Evolutionary conservation across 2,113 vertebrate genomes (phyloP).

Genomic region (Trinectes maculatus): DNA sequence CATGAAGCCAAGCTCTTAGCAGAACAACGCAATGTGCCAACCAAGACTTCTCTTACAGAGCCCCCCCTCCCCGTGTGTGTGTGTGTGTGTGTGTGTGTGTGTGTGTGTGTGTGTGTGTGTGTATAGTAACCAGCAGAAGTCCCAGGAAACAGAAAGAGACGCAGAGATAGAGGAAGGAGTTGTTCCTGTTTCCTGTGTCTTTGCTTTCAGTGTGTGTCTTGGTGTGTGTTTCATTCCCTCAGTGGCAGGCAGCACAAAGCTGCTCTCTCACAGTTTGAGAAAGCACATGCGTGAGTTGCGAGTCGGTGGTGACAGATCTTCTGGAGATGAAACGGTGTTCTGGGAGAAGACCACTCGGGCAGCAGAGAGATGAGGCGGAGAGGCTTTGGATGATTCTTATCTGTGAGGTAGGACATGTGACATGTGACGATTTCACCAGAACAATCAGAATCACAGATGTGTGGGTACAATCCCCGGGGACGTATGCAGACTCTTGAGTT

Average conservation of each 20-base stretch:
- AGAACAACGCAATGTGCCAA: conserved; percentile 53
- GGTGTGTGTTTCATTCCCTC: conserved; percentile 19
- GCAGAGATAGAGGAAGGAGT: conserved; percentile 10
- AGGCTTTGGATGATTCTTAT: conserved; percentile 44
- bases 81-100: not conserved
- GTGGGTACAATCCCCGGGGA: not conserved
- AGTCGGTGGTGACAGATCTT: conserved; percentile 28
- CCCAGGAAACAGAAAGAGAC: conserved; percentile 26
- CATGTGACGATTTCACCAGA: conserved; percentile 2
- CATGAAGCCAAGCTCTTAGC: conserved; percentile 68
- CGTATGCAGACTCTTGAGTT: conserved; percentile 14
- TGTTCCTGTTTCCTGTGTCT: conserved; percentile 17
- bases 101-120: conserved; percentile 32
- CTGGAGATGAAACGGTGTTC: conserved; percentile 10
- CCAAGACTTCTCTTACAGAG: conserved; percentile 51
- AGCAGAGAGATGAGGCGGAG: conserved; percentile 21
- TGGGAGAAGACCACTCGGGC: conserved; percentile 23
- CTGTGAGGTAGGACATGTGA: conserved; percentile 45
- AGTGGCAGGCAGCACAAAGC: conserved; percentile 29
- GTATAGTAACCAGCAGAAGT: conserved; percentile 43
- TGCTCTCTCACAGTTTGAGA: conserved; percentile 28
- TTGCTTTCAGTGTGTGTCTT: conserved; percentile 28
- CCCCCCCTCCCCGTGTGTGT: conserved; percentile 21
- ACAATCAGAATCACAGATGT: conserved; percentile 25
- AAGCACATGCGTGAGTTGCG: conserved; percentile 1